phyloP scores from a whole-genome alignment of 2,797 vertebrate genomes.

The Triplophysa bombifrons region DNA sequence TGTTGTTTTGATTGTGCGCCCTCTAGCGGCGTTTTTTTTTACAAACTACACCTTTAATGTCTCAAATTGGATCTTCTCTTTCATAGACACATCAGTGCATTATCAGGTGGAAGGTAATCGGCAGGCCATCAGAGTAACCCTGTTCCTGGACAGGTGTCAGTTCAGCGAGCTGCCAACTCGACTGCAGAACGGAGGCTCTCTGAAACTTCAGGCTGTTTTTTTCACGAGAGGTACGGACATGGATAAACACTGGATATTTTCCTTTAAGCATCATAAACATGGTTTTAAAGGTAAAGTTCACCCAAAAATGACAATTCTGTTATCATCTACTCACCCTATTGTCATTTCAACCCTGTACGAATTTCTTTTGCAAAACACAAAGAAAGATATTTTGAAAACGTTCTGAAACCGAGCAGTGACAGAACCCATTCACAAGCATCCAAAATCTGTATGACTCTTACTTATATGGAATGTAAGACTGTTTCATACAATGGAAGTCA shows the following conservation, averaged over 20 bases:
- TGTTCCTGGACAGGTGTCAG: slow-evolving; percentile 93
- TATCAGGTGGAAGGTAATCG: slow-evolving; percentile 95
- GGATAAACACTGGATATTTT: not conserved
- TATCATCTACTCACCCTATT: too few relatives aligned
- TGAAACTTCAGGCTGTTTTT: slow-evolving; percentile 90
- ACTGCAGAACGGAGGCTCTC: slow-evolving; percentile 90
- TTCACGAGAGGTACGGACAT: slow-evolving; percentile 88
- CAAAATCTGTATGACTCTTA: too few relatives aligned
- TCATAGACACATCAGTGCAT: slow-evolving; percentile 86
- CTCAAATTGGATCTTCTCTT: slow-evolving; percentile 58
- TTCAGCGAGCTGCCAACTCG: slow-evolving; percentile 93
- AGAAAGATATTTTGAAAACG: too few relatives aligned
- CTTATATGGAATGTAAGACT: too few relatives aligned
- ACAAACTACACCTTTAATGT: not conserved
- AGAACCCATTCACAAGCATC: too few relatives aligned
- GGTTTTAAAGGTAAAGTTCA: not conserved
- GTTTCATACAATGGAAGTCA: too few relatives aligned
- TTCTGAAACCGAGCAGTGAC: too few relatives aligned
- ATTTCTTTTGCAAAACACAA: too few relatives aligned
- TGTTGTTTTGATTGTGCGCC: too few relatives aligned
- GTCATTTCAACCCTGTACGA: too few relatives aligned
- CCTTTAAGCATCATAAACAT: not conserved
- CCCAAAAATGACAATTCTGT: too few relatives aligned
- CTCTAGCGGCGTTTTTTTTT: too few relatives aligned
- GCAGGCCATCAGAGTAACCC: slow-evolving; percentile 88